Evolutionary conservation across 2,797 vertebrate species (phyloP), one percentile per base, ranked within the genome.

Genomic region (Pseudomugil gertrudae): DNA sequence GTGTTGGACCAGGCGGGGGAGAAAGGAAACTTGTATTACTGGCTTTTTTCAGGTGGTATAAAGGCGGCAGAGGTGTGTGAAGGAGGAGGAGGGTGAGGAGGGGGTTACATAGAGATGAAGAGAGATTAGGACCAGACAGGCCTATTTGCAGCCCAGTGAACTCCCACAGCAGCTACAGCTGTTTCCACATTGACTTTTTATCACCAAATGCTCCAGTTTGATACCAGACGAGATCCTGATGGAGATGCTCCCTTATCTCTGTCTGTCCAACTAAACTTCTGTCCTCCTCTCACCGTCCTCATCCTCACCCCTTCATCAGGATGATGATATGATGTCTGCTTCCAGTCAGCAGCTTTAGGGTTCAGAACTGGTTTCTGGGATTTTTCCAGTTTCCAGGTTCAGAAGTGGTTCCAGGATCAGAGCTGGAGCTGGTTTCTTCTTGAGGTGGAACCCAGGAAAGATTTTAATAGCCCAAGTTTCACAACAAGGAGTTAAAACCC

Each of bases 171-270:
- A 87, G 84, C 82, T 85, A 73, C 83, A 87, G 67, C 63, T 78
- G 69, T 79, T 88, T 90, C 87, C 90, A 90, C 84, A 85, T 89
- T 57, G 79, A 82, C 63, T 76, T 82, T 90, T 78, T 83, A 91
- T 91, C 89, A 56, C 77, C 35, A 86, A 92, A 92, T 23, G 72
- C 82, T 86, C 74, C 73, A 81, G 69, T 76, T 63, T 88, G 87
- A 93, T 92, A 90, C 29, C 67, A 66, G 79, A 15, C 66, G 35
- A 88, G 87, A 89, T 89, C 72, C 76, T 85, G 79, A 84, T 85
- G 80, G 87, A 90, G 85, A 80, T 83, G 76, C 76, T 80, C 66
- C 67, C 79, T 84, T 84, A 78, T 76, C 74, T 84, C 72, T 62
- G 62, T 78, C 82, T 80, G 71, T 90, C 76, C 84, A 86, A 79